phyloP scores from a whole-genome alignment of 2,888 invertebrate species.

The Dysmachus trigonus region DNA sequence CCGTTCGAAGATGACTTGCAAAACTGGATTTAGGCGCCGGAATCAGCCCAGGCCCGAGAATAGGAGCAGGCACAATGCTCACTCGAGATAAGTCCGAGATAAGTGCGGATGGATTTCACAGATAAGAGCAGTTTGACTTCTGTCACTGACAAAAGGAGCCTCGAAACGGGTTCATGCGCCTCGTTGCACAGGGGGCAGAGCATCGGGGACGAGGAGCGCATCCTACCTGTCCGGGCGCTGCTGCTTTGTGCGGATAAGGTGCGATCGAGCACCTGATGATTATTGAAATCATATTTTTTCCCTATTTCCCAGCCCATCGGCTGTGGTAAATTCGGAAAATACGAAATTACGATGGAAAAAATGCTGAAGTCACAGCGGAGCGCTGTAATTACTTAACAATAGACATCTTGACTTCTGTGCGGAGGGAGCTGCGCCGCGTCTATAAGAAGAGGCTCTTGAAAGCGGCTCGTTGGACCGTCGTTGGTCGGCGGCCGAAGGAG shows the following conservation, averaged over 20 bases:
- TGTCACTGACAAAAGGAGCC: slow-evolving; percentile 31
- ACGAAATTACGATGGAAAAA: slow-evolving; percentile 44
- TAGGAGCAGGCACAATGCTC: slow-evolving; percentile 41
- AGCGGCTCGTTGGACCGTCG: slow-evolving; percentile 1
- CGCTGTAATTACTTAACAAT: slow-evolving; percentile 46
- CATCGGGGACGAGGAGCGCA: background rate
- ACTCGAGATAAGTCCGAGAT: slow-evolving; percentile 43
- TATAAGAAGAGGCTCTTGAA: background rate
- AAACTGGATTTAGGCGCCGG: slow-evolving; percentile 47
- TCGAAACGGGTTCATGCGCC: background rate
- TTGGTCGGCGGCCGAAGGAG: background rate
- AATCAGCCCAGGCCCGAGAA: background rate
- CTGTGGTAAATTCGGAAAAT: slow-evolving; percentile 40
- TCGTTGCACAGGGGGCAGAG: background rate
- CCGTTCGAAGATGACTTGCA: slow-evolving; percentile 44
- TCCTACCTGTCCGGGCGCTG: background rate
- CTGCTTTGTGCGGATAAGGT: too few relatives aligned
- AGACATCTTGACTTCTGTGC: slow-evolving; percentile 48
- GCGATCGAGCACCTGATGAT: slow-evolving; percentile 42
- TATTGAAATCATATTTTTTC: slow-evolving; percentile 46
- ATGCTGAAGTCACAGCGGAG: slow-evolving; percentile 48
- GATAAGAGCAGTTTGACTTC: slow-evolving; percentile 47
- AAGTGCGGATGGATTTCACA: slow-evolving; percentile 47
- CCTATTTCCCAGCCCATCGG: background rate
- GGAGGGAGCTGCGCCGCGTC: background rate